A percentile compares a stretch with the other conserved stretches of the same genome.
Evolutionary conservation across 2,113 vertebrate species (phyloP).

Genomic region (Seriola aureovittata): DNA sequence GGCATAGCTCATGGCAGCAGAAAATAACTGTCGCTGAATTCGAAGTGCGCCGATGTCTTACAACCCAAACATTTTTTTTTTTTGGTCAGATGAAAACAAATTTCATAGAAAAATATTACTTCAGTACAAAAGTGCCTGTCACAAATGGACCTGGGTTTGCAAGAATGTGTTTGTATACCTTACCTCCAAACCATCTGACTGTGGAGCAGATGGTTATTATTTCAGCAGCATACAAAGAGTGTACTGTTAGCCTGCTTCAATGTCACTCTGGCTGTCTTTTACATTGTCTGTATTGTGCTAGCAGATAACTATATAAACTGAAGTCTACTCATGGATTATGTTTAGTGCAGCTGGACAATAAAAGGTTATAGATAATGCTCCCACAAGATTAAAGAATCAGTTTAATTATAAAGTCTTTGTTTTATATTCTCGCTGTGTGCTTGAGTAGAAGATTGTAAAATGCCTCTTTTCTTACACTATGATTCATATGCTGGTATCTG

Average conservation of each 20-base stretch:
- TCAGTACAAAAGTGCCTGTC: slow-evolving; percentile 37
- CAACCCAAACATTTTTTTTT: background rate
- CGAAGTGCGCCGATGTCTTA: background rate
- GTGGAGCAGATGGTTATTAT: slow-evolving; percentile 13
- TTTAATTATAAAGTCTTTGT: background rate
- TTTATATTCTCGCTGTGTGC: background rate
- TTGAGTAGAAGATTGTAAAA: background rate
- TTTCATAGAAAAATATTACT: slow-evolving; percentile 10
- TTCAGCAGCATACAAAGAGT: slow-evolving; percentile 21
- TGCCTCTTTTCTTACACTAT: background rate
- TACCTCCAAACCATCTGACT: background rate
- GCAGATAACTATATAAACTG: background rate
- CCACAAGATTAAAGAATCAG: background rate
- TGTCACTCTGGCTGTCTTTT: slow-evolving; percentile 1
- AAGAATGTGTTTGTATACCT: slow-evolving; percentile 4
- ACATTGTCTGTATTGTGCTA: background rate
- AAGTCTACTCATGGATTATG: background rate
- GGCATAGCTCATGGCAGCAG: background rate
- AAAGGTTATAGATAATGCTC: background rate
- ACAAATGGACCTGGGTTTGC: slow-evolving; percentile 24
- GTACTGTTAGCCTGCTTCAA: background rate
- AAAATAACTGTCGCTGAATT: background rate
- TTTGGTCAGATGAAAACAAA: background rate
- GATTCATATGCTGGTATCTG: background rate
- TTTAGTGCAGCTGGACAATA: background rate